phyloP scores from a whole-genome alignment of 2,888 invertebrate species.

The Agonum fuliginosum region DNA sequence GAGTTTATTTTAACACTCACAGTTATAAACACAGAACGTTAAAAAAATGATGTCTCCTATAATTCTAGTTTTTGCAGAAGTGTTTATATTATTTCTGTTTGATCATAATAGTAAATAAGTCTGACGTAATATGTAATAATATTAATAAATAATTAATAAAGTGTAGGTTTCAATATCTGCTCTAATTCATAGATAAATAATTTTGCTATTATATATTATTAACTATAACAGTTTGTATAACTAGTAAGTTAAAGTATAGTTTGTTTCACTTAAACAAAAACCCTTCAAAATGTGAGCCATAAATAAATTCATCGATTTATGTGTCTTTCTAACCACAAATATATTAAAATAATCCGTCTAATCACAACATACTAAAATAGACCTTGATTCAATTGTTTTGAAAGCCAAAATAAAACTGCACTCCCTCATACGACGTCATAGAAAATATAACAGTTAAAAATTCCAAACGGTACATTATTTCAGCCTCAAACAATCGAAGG shows the following conservation, averaged over 20 bases:
- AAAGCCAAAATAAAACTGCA: no score
- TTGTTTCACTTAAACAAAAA: neutral
- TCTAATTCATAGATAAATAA: neutral
- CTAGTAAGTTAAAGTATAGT: no score
- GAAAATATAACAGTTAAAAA: neutral
- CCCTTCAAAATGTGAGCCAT: no score
- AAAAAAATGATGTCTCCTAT: no score
- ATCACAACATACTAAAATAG: neutral
- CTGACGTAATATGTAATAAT: constrained; percentile 1
- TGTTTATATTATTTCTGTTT: no score
- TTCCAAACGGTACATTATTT: constrained; percentile 2
- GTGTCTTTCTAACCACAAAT: neutral
- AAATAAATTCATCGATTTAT: neutral
- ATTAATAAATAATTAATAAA: constrained; percentile 7
- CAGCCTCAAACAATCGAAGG: constrained; percentile 25
- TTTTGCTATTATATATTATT: neutral
- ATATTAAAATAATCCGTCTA: neutral
- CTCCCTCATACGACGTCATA: no score
- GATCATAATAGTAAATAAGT: neutral
- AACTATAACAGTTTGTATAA: neutral
- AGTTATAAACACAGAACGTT: no score
- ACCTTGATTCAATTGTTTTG: no score
- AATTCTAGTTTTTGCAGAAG: no score
- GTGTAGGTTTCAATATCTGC: neutral
- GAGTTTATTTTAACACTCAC: no score